phyloP scores from a whole-genome alignment of 2,797 vertebrate species.

The Dipus sagitta region DNA sequence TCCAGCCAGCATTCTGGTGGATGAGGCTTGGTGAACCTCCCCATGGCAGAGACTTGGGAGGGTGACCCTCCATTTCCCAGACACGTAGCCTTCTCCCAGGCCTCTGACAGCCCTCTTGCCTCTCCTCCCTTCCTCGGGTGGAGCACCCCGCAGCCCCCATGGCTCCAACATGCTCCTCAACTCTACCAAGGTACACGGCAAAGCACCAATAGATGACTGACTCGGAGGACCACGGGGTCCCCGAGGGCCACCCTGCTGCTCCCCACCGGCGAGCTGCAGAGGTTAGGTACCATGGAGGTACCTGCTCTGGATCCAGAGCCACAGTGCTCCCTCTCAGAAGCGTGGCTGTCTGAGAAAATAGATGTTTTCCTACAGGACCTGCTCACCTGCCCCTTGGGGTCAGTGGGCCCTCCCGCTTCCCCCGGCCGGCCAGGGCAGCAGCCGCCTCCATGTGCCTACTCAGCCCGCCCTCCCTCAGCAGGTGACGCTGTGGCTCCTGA shows the following conservation, averaged over 20 bases:
- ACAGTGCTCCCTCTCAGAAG: neutral
- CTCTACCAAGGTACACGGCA: neutral
- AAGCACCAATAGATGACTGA: neutral
- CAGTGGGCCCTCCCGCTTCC: neutral
- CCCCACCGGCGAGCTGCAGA: rapidly evolving
- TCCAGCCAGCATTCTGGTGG: too few species aligned
- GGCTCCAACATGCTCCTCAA: neutral
- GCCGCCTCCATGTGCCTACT: rapidly evolving
- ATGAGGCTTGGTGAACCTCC: too few species aligned
- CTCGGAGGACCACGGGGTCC: neutral
- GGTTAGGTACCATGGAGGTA: rapidly evolving
- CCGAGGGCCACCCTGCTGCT: neutral
- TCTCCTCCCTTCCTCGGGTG: too few species aligned
- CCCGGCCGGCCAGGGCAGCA: neutral
- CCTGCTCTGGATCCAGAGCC: neutral
- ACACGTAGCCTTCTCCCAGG: too few species aligned
- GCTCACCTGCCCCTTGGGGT: neutral
- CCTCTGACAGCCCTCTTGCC: too few species aligned
- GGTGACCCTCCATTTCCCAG: too few species aligned
- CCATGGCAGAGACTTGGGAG: too few species aligned
- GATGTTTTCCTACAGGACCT: neutral
- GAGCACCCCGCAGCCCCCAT: too few species aligned
- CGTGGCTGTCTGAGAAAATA: neutral
- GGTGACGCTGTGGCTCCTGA: neutral
- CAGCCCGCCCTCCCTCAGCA: neutral